Evolutionary conservation across 2,888 invertebrate genomes (phyloP), one percentile per base, ranked within the genome.

Genomic region (Psylliodes chrysocephalus): DNA sequence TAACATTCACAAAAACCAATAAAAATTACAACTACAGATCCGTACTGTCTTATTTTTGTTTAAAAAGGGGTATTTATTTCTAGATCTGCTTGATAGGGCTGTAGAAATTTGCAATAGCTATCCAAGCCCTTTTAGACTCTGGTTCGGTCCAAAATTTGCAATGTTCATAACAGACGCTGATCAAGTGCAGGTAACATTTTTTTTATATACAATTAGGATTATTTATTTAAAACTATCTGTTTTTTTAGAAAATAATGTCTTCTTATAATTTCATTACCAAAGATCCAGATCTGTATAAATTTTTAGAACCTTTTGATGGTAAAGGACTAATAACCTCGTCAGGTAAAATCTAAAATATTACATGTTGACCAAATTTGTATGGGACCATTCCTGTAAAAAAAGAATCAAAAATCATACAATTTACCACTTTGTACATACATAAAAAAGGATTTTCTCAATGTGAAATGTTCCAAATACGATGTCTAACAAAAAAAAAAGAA

Each of bases 251-350:
- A 72, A 68, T 75, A 4, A 56, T 75, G 63, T 67, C 72, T 6
- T 74, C 75, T 0, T 30, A 60, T 2, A 73, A 70, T 61, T 70
- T 75, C 46, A 52, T 69, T 1, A 54, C 53, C 17, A 75, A 75
- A 62, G 71, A 74, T 60, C 47, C 47, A 10, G 66, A 71, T n/a
- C 35, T 72, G 10, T 75, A 75, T 61, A 65, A 69, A 2, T 73
- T 70, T 47, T 63, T 75, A n/a, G 69, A 72, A 66, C 42, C 56
- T 22, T 71, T 69, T 33, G 57, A 68, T 54, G 75, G 75, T 25
- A 69, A 74, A 52, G 72, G 70, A 2, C 60, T 75, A 52, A 69
- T 75, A 15, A 70, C 64, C 44, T 72, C 67, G 17, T 74, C 74
- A n/a, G 74, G 75, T 75, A 68, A 62, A 53, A 46, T 22, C 6